These are phyloP conservation scores for Geodia barretti DNA, from an alignment of 37 sponge, comb jelly and placozoan species.

Conservation along the genomic window DNA sequence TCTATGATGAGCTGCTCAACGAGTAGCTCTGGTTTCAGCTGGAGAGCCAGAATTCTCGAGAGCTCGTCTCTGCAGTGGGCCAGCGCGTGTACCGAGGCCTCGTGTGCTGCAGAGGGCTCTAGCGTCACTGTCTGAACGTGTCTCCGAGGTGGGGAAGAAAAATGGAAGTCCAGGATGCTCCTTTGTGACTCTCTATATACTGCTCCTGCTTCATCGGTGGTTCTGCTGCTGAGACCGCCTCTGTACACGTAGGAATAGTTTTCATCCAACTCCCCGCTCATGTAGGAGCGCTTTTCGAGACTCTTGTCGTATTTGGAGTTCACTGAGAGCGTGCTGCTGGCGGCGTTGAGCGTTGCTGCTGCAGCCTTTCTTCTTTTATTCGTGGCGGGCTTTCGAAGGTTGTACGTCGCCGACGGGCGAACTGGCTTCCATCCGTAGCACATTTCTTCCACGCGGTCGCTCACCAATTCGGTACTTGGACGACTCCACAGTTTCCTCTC, in stretches of 20 bases:
- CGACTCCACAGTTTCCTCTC: neutral
- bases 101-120: neutral
- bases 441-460: neutral
- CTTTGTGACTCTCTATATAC: neutral
- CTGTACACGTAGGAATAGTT: slow-evolving; percentile 40
- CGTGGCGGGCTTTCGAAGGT: neutral
- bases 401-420: neutral
- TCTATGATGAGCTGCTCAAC: slow-evolving; percentile 43
- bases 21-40: slow-evolving; percentile 32
- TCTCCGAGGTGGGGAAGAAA: neutral
- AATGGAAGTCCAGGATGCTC: neutral
- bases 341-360: neutral
- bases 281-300: slow-evolving; percentile 19
- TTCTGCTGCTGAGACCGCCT: slow-evolving; percentile 18
- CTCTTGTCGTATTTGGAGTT: neutral
- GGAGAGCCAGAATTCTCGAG: slow-evolving; percentile 16
- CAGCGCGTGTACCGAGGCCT: neutral
- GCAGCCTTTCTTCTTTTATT: neutral
- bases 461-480: neutral
- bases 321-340: neutral
- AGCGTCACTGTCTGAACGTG: neutral
- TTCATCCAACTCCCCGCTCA: slow-evolving; percentile 53
- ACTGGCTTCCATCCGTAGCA: neutral
- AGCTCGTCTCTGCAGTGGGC: neutral
- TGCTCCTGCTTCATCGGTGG: neutral